Percentiles rank a stretch among this genome's conserved stretches.
These are phyloP conservation scores for Orcinus orca DNA, from an alignment of 2,113 vertebrate species.

Conservation along the genomic window DNA sequence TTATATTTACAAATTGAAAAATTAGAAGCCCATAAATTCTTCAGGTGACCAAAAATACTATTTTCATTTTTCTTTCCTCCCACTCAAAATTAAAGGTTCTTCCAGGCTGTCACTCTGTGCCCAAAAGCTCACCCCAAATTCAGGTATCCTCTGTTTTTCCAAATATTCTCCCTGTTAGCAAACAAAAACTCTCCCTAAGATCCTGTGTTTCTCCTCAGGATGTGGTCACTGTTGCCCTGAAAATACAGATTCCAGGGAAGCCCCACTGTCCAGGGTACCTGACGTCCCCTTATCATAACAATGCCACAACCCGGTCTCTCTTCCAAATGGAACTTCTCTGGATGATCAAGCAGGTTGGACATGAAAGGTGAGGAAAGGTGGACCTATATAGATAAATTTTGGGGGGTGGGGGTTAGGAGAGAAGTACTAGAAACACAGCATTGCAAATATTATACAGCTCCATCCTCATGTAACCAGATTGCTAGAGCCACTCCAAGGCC, in stretches of 20 bases:
- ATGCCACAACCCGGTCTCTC: rapidly evolving
- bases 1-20: neutral
- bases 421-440: neutral
- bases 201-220: neutral
- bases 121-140: neutral
- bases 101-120: neutral
- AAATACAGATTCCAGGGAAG: neutral
- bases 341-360: neutral
- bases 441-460: neutral
- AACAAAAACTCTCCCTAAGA: neutral
- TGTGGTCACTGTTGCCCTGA: neutral
- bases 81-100: neutral
- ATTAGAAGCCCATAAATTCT: neutral
- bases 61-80: neutral
- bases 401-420: rapidly evolving
- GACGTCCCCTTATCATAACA: rapidly evolving
- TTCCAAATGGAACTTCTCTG: neutral
- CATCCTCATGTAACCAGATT: neutral
- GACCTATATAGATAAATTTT: neutral
- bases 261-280: rapidly evolving
- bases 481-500: neutral
- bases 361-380: neutral
- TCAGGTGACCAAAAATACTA: neutral
- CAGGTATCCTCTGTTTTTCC: neutral
- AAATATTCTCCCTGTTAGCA: neutral